Evolutionary conservation across 2,888 invertebrate genomes (phyloP), one percentile per base, ranked within the genome.

Genomic region (Allophyes oxyacanthae): DNA sequence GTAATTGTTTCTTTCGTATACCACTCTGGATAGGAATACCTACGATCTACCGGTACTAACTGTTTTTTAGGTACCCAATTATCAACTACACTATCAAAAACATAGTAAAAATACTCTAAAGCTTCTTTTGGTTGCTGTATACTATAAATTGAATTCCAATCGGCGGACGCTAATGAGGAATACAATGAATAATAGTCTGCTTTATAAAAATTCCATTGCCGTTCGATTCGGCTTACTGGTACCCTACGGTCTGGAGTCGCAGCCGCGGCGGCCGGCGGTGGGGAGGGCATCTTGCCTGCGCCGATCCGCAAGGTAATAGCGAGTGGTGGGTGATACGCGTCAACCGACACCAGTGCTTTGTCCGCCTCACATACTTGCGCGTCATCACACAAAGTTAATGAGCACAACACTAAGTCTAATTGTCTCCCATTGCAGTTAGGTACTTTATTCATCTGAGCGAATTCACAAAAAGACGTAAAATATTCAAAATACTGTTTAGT

Each of bases 401-500:
- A 37, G 15, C 48, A 48, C 38, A 49, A 33, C 33, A 49, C 49
- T 32, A 49, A 49, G n/a, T 49, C 49, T 9, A 49, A 15, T 40
- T 49, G 49, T 32, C 49, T n/a, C 6, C 13, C 33, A 33, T 49
- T 33, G 10, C 49, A 33, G 9, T 49, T 49, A 2, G 32, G 32
- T 33, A 49, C 33, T 11, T 32, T 49, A 33, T 49, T 49, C 9
- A 49, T 20, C 33, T 49, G 50, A 25, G 25, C 26, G 9, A 43
- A 20, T 41, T 49, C n/a, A n/a, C 30, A 33, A 44, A 38, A 46
- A 33, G 40, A 11, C 8, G n/a, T 13, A 34, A 34, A 50, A 34
- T 34, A 50, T 20, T 42, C 42, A 36, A 42, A 49, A 50, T 41
- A 50, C 1, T 37, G 26, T 30, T 15, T 30, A 28, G 14, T 36